phyloP scores from a whole-genome alignment of 2,797 vertebrate species.

The Morelia viridis region DNA sequence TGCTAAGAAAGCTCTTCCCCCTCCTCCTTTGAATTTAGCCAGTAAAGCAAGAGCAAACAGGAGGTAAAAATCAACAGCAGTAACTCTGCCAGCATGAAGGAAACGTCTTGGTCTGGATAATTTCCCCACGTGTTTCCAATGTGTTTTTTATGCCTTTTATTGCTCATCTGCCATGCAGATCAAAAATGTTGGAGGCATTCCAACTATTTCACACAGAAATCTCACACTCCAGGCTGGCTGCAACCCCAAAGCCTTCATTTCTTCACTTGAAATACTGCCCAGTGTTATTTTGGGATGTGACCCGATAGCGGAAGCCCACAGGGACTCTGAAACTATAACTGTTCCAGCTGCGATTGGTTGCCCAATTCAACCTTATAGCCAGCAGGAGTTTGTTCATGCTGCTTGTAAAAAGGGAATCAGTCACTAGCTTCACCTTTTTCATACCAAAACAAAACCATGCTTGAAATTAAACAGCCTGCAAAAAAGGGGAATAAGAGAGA shows the following conservation, averaged over 20 bases:
- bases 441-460: conserved; percentile 68
- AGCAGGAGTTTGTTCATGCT: conserved; percentile 67
- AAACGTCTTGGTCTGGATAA: conserved; percentile 76
- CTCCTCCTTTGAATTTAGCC: conserved; percentile 48
- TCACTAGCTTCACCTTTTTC: conserved; percentile 65
- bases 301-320: conserved; percentile 90
- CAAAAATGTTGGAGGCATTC: conserved; percentile 85
- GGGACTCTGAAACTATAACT: conserved; percentile 78
- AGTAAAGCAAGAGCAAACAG: conserved; percentile 47
- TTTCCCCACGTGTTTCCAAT: conserved; percentile 85
- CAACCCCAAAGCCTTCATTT: conserved; percentile 88
- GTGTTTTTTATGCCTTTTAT: conserved; percentile 85
- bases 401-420: conserved; percentile 65
- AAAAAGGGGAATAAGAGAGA: conserved; percentile 13
- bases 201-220: conserved; percentile 92
- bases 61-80: conserved; percentile 68
- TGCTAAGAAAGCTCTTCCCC: background rate
- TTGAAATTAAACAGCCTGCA: conserved; percentile 47
- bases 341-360: conserved; percentile 76
- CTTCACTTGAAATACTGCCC: conserved; percentile 93
- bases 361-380: conserved; percentile 64
- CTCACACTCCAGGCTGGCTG: conserved; percentile 93
- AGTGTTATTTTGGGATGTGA: conserved; percentile 95
- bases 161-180: conserved; percentile 94
- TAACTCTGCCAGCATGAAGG: conserved; percentile 74